Evolutionary conservation across 2,797 vertebrate genomes (phyloP), one percentile per base, ranked within the genome.

Genomic region (Thamnophis elegans): DNA sequence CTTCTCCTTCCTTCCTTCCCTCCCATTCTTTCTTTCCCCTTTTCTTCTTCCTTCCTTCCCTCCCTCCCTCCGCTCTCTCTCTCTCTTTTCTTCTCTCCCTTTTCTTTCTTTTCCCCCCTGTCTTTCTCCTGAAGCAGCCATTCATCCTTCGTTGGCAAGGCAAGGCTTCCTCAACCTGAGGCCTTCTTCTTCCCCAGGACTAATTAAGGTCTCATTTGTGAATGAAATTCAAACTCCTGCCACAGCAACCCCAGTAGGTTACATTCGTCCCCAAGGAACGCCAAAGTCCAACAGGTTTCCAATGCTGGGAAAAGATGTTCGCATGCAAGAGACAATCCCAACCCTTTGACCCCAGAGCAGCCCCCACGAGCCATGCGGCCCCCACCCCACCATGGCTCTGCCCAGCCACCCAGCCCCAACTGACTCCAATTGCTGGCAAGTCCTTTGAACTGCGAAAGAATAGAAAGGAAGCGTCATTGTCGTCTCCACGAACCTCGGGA

Each of bases 171-270:
- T 68, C 65, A 32, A 16, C n/a, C n/a, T 2, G 5, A 68, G 14
- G 0, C 16, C 65, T 68, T 68, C n/a, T 73, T 8, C n/a, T 73
- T 18, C 2, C 13, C 65, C 65, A 36, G 6, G 6, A 18, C n/a
- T 7, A 32, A 18, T 3, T 3, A 16, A 36, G 2, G 2, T 36
- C 16, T 36, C 32, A 18, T 3, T 73, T 16, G 0, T 36, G 65
- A 32, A 36, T 73, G 65, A 7, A 32, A 73, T 36, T 18, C 16
- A 3, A 36, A 36, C 16, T 7, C 7, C 16, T 20, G 32, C 32
- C 1, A 32, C 5, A 18, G n/a, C 14, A 1, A 1, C 28, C 28
- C 13, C 2, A 11, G 5, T 68, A 8, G n/a, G 14, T 8, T 8
- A 7, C 32, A 9, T 36, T 73, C 36, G 16, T 18, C 68, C 32